Evolutionary conservation across 2,888 invertebrate species (phyloP).

Genomic region (Anaspis maculata): DNA sequence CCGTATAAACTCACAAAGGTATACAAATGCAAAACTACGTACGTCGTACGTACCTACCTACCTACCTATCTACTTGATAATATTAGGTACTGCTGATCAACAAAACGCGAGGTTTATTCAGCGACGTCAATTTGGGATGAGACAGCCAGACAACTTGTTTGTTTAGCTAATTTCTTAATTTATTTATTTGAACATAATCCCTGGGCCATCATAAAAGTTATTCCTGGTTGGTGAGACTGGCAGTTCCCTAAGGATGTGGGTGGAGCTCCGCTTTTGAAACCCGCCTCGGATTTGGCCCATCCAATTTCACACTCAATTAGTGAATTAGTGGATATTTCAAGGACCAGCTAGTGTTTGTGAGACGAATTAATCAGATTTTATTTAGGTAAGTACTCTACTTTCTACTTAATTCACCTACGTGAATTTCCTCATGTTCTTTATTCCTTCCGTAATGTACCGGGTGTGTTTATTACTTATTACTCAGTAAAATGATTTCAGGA

Average conservation of each 20-base stretch:
- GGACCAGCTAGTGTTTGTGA: slow-evolving; percentile 14
- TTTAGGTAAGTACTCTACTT: slow-evolving; percentile 8
- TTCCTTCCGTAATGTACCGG: too few species aligned
- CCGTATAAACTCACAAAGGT: too few species aligned
- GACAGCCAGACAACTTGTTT: not conserved
- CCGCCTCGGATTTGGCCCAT: slow-evolving; percentile 14
- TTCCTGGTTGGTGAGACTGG: slow-evolving; percentile 17
- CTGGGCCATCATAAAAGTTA: slow-evolving; percentile 10
- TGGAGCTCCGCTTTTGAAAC: slow-evolving; percentile 18
- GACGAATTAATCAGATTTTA: slow-evolving; percentile 5
- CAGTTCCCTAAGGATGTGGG: slow-evolving; percentile 25
- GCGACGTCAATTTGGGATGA: not conserved
- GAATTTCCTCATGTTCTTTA: too few species aligned
- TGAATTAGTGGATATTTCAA: slow-evolving; percentile 18
- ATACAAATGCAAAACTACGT: too few species aligned
- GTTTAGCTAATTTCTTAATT: slow-evolving; percentile 4
- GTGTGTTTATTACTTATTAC: too few species aligned
- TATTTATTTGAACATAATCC: slow-evolving; percentile 13
- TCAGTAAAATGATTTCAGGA: too few species aligned
- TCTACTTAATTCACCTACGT: too few species aligned
- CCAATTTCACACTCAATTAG: slow-evolving; percentile 24
- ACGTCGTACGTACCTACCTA: too few species aligned
- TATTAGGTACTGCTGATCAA: too few species aligned
- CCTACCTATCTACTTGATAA: too few species aligned
- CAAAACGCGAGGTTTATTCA: too few species aligned